Conservation (phyloP, 2,113 vertebrate species). For the Nibea coibor region DNA sequence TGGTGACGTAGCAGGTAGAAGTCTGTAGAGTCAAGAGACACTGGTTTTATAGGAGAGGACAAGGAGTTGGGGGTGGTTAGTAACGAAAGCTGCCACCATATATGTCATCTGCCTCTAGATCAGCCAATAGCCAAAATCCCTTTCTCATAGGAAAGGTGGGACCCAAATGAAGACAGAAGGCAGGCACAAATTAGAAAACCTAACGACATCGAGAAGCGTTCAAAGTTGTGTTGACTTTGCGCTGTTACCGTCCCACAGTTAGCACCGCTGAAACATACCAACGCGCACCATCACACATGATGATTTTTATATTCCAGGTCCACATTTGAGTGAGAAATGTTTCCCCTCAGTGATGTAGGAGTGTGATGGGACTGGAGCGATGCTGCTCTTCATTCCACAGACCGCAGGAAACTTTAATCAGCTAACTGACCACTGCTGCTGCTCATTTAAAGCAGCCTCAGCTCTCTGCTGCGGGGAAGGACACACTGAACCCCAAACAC, state of each 20-base stretch:
- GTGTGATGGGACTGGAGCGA: background rate
- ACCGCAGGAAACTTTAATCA: constrained; percentile 23
- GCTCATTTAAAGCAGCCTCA: constrained; percentile 18
- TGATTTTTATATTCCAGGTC: background rate
- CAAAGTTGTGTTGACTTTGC: no score
- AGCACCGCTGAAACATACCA: background rate
- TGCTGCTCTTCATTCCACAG: constrained; percentile 21
- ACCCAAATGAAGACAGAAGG: no score
- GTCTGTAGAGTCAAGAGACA: no score
- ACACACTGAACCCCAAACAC: constrained; percentile 2
- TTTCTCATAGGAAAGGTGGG: no score
- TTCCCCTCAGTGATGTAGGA: background rate
- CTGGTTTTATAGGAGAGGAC: no score
- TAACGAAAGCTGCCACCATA: no score
- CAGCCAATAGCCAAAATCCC: no score
- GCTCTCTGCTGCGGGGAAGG: constrained; percentile 16
- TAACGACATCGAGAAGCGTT: no score
- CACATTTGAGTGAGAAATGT: background rate
- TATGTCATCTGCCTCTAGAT: no score
- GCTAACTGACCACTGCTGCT: constrained; percentile 9
- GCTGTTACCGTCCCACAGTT: background rate
- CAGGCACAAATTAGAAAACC: no score
- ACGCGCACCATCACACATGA: background rate
- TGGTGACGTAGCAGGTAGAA: no score
- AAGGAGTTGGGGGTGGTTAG: no score